Conservation (phyloP, 1,140 invertebrate species). For the Drosophila tsacasi region DNA sequence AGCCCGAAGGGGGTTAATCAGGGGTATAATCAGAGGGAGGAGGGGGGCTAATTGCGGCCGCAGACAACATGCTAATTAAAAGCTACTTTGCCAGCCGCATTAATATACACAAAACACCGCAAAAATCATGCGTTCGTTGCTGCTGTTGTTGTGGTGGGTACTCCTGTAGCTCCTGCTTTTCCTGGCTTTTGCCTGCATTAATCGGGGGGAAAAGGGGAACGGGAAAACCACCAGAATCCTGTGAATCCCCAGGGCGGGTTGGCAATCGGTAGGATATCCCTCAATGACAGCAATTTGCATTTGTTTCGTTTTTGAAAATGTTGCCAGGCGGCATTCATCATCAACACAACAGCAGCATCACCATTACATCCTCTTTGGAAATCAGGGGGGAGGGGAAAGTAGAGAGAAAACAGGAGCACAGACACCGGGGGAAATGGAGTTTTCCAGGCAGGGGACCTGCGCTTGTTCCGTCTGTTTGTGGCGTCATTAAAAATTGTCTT, state of each 20-base stretch:
- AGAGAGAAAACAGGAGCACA: not conserved
- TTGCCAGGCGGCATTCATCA: slow-evolving; percentile 19
- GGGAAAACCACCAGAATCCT: not conserved
- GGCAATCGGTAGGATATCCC: slow-evolving; percentile 16
- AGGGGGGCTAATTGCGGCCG: slow-evolving; percentile 51
- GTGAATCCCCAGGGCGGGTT: not conserved
- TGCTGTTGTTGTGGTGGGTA: slow-evolving; percentile 18
- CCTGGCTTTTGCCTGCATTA: slow-evolving; percentile 32
- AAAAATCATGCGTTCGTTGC: slow-evolving; percentile 59
- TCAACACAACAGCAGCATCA: slow-evolving; percentile 10
- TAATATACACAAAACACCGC: slow-evolving; percentile 77
- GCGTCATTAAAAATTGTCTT: slow-evolving; percentile 78
- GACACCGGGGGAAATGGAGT: not conserved
- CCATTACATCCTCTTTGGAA: not conserved
- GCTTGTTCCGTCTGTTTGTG: slow-evolving; percentile 29
- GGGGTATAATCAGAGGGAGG: not conserved
- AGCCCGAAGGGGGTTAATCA: not conserved
- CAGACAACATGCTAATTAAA: slow-evolving; percentile 82
- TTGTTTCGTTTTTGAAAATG: slow-evolving; percentile 67
- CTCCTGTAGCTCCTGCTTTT: slow-evolving; percentile 17
- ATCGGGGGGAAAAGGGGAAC: slow-evolving; percentile 9
- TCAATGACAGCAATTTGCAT: slow-evolving; percentile 81
- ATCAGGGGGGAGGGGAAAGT: too few species aligned
- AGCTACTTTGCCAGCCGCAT: slow-evolving; percentile 79
- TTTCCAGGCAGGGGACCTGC: not conserved